These are phyloP conservation scores for Phalacrocorax pelagicus DNA, from an alignment of 2,113 vertebrate species.

Conservation along the genomic window DNA sequence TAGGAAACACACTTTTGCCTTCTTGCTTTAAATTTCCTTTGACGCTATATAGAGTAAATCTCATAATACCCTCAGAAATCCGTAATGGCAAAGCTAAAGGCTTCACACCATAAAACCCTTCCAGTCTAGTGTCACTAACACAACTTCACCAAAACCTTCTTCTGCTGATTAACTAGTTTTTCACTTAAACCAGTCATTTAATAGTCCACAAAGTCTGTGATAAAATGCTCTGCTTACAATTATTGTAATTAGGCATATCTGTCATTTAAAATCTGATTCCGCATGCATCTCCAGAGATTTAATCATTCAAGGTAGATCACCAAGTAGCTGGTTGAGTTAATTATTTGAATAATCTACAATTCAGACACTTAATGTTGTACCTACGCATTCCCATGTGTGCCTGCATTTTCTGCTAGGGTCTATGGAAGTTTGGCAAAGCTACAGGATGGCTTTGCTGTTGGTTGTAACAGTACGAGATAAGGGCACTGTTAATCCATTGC, in stretches of 20 bases:
- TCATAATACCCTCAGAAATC: not conserved
- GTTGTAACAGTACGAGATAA: not conserved
- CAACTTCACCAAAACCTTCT: not conserved
- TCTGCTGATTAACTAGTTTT: conserved; percentile 4
- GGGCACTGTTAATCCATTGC: not conserved
- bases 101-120: not conserved
- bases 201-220: not conserved
- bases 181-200: conserved; percentile 1
- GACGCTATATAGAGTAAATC: not conserved
- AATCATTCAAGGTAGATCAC: conserved; percentile 25
- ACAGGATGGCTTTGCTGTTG: not conserved
- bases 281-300: not conserved
- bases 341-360: conserved; percentile 30
- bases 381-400: not conserved
- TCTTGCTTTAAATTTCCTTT: not conserved
- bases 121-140: not conserved
- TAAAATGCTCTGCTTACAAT: not conserved
- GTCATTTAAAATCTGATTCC: conserved; percentile 33
- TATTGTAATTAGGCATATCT: conserved; percentile 27
- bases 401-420: not conserved
- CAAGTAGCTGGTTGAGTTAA: conserved; percentile 38
- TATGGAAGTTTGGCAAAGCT: not conserved
- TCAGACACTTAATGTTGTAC: conserved; percentile 20
- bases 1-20: not conserved
- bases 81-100: not conserved